Evolutionary conservation across 2,797 vertebrate species (phyloP), one percentile per base, ranked within the genome.

Genomic region (Linurgus olivaceus): DNA sequence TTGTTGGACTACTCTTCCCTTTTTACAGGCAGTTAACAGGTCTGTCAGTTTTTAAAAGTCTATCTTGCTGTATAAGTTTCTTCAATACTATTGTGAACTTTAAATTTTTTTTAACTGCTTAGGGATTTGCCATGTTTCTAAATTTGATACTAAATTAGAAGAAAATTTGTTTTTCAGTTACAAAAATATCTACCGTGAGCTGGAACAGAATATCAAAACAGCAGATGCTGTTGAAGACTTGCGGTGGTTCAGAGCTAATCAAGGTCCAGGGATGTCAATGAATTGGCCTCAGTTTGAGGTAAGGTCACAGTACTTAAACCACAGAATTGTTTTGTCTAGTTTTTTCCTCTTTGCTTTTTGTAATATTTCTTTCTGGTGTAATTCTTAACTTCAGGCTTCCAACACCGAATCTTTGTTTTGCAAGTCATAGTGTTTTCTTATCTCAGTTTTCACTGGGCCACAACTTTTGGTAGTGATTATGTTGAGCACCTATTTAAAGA

Each of bases 231-330:
- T 98, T 63, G 99, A 99, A 67, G 99, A 99, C 95, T 97, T 99
- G 81, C 97, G 99, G 94, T 99, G 99, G 99, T 99, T 99, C 97
- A 97, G 98, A 87, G 98, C 98, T 95, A 99, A 98, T 93, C 98
- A 99, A 7, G 99, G 99, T 17, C 99, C 99, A 0, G 99, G 99
- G 82, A 99, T 99, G 99, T 98, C 99, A 38, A 99, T 99, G 99
- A 99, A 99, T 97, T 99, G 99, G 99, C 99, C 99, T 14, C 99
- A 99, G 97, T 99, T 99, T 97, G 99, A 99, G 99, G 99, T 99
- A 98, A 95, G 97, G 35, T 57, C 51, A 47, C 62, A 76, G 24
- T 17, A 17, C 28, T 52, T 80, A 40, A 61, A 76, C 5, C 17
- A 5, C n/a, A 48, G 13, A 29, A 16, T 26, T 61, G 15, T 57